Conservation (phyloP, 2,113 vertebrate species). For the Gasterosteus nipponicus region DNA sequence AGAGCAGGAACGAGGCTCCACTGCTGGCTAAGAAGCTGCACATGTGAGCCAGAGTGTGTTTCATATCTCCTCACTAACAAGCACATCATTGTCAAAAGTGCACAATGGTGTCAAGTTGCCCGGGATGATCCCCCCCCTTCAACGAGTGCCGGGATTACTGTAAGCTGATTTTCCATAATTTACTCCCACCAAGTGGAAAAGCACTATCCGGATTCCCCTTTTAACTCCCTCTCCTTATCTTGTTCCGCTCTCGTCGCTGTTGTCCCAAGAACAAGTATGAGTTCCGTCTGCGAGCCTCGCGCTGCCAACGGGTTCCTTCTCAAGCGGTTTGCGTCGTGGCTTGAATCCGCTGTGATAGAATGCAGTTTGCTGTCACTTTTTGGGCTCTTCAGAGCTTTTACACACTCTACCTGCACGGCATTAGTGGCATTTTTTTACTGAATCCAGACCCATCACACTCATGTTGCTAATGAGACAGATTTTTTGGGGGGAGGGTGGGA, state of each 20-base stretch:
- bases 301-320: slow-evolving; percentile 45
- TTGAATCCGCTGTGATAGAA: slow-evolving; percentile 31
- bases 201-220: slow-evolving; percentile 76
- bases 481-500: not conserved
- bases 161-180: slow-evolving; percentile 81
- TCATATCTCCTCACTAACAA: slow-evolving; percentile 71
- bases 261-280: slow-evolving; percentile 63
- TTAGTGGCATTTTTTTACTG: slow-evolving; percentile 44
- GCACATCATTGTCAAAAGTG: slow-evolving; percentile 75
- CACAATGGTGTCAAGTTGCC: slow-evolving; percentile 75
- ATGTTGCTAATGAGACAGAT: slow-evolving; percentile 62
- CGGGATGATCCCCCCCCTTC: slow-evolving; percentile 70
- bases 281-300: slow-evolving; percentile 29
- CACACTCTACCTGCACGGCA: slow-evolving; percentile 32
- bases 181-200: slow-evolving; percentile 75
- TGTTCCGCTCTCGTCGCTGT: slow-evolving; percentile 66
- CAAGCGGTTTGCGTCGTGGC: slow-evolving; percentile 47
- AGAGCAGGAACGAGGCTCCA: slow-evolving; percentile 13
- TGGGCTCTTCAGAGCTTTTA: not conserved
- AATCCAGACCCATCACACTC: slow-evolving; percentile 26
- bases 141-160: slow-evolving; percentile 73
- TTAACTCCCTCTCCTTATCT: slow-evolving; percentile 75
- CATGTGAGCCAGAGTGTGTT: slow-evolving; percentile 35
- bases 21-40: slow-evolving; percentile 50
- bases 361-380: not conserved